Evolutionary conservation across 92 coral and sea anemone genomes (phyloP).

Genomic region (Porites cylindrica): DNA sequence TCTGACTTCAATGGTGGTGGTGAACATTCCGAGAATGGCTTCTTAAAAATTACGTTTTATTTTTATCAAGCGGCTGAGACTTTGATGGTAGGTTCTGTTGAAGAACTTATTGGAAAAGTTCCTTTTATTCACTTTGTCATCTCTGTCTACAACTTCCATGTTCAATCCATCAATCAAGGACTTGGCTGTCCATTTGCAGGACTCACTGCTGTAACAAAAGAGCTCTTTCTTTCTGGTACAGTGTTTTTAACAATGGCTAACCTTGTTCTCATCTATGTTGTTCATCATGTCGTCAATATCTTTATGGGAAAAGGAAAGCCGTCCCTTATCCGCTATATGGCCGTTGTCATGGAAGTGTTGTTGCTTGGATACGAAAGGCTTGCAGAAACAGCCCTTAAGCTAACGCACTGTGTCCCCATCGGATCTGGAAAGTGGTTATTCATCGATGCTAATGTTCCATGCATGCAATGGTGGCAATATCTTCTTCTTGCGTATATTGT

Average conservation of each 20-base stretch:
- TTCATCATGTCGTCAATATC: background rate
- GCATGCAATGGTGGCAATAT: constrained; percentile 55
- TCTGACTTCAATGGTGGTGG: background rate
- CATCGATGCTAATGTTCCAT: constrained; percentile 43
- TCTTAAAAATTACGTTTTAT: constrained; percentile 62
- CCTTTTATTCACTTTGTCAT: constrained; percentile 50
- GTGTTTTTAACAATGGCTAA: constrained; percentile 53
- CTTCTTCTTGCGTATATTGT: background rate
- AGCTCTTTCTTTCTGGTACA: constrained; percentile 55
- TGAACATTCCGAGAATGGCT: background rate
- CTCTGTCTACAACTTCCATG: constrained; percentile 73
- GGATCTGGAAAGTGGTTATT: constrained; percentile 30
- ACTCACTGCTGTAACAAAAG: constrained; percentile 76
- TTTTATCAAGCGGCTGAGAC: constrained; percentile 81
- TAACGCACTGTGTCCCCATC: constrained; percentile 48
- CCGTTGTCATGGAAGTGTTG: constrained; percentile 51
- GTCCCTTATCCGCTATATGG: constrained; percentile 41
- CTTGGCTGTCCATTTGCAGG: constrained; percentile 81
- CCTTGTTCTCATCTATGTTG: background rate
- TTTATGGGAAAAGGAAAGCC: constrained; percentile 2
- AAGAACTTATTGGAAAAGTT: constrained; percentile 17
- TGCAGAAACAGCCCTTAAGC: constrained; percentile 45
- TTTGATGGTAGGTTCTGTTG: constrained; percentile 46
- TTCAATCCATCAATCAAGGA: constrained; percentile 15
- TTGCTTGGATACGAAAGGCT: constrained; percentile 61